phyloP scores from a whole-genome alignment of 1,140 invertebrate species.

The Drosophila ficusphila region DNA sequence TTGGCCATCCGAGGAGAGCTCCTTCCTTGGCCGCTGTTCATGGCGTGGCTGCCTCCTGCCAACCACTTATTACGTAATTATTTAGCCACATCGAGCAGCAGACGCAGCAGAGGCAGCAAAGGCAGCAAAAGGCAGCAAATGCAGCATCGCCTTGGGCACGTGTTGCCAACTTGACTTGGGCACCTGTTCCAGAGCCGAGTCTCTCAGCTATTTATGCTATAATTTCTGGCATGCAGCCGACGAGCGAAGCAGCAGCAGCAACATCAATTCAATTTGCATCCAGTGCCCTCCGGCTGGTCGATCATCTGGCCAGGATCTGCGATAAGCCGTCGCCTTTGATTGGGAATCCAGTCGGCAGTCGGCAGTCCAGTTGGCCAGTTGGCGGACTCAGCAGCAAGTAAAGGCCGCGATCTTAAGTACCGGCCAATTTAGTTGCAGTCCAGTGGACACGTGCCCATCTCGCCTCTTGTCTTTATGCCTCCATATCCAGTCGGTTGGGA shows the following conservation, averaged over 20 bases:
- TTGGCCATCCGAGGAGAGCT: conserved; percentile 14
- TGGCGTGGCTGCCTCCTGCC: conserved; percentile 52
- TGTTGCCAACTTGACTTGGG: conserved; percentile 76
- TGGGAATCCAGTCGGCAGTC: conserved; percentile 12
- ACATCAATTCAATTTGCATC: conserved; percentile 80
- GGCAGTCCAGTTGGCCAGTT: no score
- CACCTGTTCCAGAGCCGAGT: conserved; percentile 55
- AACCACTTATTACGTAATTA: conserved; percentile 83
- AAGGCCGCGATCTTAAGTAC: conserved; percentile 14
- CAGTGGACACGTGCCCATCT: conserved; percentile 35
- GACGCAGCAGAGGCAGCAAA: conserved; percentile 13
- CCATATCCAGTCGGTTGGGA: conserved; percentile 42
- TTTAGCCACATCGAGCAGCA: conserved; percentile 54
- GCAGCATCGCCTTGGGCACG: conserved; percentile 71
- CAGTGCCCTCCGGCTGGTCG: conserved; percentile 25
- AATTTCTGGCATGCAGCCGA: conserved; percentile 72
- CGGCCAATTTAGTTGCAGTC: conserved; percentile 41
- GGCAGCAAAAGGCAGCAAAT: conserved; percentile 1
- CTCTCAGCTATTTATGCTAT: conserved; percentile 74
- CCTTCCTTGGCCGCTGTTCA: conserved; percentile 15
- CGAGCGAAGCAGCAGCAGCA: conserved; percentile 7
- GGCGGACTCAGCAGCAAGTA: background rate
- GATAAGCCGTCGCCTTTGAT: conserved; percentile 34
- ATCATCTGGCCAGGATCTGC: conserved; percentile 16
- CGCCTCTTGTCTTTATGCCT: conserved; percentile 1